Evolutionary conservation across 1,140 invertebrate species (phyloP), one percentile per base, ranked within the genome.

Genomic region (Radopholus similis): DNA sequence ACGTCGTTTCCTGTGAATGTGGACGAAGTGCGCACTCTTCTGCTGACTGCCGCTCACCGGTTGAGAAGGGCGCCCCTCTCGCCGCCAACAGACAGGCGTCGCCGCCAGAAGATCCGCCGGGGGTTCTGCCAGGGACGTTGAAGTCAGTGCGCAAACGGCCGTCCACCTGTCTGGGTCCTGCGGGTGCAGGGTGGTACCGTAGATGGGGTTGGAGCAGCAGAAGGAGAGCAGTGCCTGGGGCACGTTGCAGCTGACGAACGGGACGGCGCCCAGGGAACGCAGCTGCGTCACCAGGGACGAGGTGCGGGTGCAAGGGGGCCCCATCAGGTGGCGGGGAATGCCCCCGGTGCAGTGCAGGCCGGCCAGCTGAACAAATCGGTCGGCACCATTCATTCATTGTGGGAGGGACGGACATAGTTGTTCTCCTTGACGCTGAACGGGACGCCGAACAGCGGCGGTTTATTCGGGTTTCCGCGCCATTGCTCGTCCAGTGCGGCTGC

Each of bases 161-260:
- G 15, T 64, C 18, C 4, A 37, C n/a, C 62, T 32, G 18, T 4
- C 23, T 2, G 26, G 15, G 62, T 76, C 64, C 38, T 70, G 35
- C 0, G 78, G 78, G 70, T 80, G 77, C 15, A 15, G 35, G 1
- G 78, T 82, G 4, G 75, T 78, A 4, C 80, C 80, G 58, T 78
- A 81, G 6, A 80, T 68, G 1, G 77, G 38, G 62, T 80, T 82
- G 3, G 77, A 75, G 62, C 78, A 80, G 13, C 72, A 72, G 56
- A 68, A 83, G 26, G 68, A 72, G 6, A 83, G 37, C 11, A 83
- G 59, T 13, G 70, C 71, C 66, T 86, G 85, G 6, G 85, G 84
- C 2, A 85, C 73, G 65, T 86, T 86, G 4, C 85, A 86, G 67
- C 83, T 77, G 34, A 81, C 82, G 72, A 85, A 85, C 2, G 85